phyloP scores from a whole-genome alignment of 2,888 invertebrate species.

The Nephrotoma flavescens region DNA sequence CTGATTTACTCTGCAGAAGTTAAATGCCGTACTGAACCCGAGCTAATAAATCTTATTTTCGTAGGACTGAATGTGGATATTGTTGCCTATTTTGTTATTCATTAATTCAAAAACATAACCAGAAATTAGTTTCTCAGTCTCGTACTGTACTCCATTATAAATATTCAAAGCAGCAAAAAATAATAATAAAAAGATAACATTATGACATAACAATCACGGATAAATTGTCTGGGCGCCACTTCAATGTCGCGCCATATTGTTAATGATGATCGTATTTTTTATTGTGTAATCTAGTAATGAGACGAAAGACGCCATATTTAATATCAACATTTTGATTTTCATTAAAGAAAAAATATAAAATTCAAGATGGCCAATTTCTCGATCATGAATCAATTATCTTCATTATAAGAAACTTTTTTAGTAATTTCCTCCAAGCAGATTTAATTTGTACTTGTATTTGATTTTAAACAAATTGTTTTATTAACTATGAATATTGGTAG shows the following conservation, averaged over 20 bases:
- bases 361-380: neutral
- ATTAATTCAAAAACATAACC: neutral
- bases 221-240: slow-evolving; percentile 5
- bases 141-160: neutral
- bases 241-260: slow-evolving; percentile 2
- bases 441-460: neutral
- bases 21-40: neutral
- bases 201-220: slow-evolving; percentile 1
- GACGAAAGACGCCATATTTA: neutral
- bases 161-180: neutral
- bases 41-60: neutral
- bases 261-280: neutral
- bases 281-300: neutral
- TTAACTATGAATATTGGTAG: neutral
- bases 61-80: neutral
- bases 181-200: neutral
- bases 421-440: neutral
- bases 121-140: neutral
- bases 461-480: neutral
- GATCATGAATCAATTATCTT: neutral
- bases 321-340: neutral
- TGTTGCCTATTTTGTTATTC: neutral
- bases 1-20: neutral
- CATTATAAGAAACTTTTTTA: too few relatives aligned
- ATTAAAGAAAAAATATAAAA: neutral